Percentiles rank a stretch among this genome's conserved stretches.
These are phyloP conservation scores for Physocephala rufipes DNA, from an alignment of 2,888 invertebrate species.

Conservation along the genomic window DNA sequence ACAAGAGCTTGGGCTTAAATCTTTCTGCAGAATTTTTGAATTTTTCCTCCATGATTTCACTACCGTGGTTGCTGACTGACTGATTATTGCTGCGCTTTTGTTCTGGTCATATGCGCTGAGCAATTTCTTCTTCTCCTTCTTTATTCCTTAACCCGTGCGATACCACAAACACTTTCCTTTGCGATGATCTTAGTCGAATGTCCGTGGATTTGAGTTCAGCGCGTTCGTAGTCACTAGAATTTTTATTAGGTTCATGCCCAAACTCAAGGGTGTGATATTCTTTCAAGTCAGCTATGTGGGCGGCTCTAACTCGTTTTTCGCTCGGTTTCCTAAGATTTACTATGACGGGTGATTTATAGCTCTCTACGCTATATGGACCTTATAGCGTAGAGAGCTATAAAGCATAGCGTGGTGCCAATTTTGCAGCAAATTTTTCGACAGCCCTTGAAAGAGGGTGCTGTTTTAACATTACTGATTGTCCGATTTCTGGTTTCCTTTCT, in stretches of 20 bases:
- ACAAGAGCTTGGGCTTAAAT: not conserved
- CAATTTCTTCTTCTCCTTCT: too few species aligned
- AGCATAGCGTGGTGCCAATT: not conserved
- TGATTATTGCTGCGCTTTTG: too few species aligned
- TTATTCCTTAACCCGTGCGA: too few species aligned
- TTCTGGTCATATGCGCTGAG: too few species aligned
- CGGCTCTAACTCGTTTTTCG: not conserved
- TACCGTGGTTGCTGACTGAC: not conserved
- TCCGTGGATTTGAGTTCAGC: too few species aligned
- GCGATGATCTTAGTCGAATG: too few species aligned
- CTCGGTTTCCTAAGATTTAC: not conserved
- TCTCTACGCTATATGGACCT: not conserved
- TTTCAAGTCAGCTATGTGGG: not conserved
- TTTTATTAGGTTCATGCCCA: too few species aligned
- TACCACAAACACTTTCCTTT: too few species aligned
- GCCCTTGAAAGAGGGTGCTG: not conserved
- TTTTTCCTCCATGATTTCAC: not conserved
- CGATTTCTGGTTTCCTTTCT: too few species aligned
- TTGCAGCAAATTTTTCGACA: slow-evolving; percentile 2
- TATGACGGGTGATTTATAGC: not conserved
- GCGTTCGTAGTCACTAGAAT: too few species aligned
- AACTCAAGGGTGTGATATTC: too few species aligned
- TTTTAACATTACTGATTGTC: not conserved
- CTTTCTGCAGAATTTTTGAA: not conserved
- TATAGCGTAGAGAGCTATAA: too few species aligned